These are phyloP conservation scores for Triplophysa bombifrons DNA, from an alignment of 2,797 vertebrate genomes.

Conservation along the genomic window DNA sequence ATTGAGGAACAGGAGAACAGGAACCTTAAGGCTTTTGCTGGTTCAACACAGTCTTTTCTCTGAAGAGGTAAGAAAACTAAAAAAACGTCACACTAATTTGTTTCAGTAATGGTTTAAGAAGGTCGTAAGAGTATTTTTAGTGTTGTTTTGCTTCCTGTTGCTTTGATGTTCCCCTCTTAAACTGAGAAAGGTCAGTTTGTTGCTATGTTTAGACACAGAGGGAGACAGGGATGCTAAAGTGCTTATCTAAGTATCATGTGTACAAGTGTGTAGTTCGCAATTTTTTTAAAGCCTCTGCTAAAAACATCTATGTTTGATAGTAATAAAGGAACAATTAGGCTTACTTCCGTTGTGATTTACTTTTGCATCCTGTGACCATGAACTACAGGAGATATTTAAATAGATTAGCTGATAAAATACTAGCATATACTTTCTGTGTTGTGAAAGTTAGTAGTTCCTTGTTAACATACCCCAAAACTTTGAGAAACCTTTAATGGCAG, in stretches of 20 bases:
- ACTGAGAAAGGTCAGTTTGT: neutral
- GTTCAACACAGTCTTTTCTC: conserved; percentile 10
- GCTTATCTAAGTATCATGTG: conserved; percentile 11
- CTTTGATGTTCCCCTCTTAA: conserved; percentile 26
- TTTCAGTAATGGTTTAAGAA: conserved; percentile 28
- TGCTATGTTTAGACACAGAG: conserved; percentile 43
- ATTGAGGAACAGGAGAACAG: conserved; percentile 17
- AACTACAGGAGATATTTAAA: conserved; percentile 18
- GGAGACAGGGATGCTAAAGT: conserved; percentile 25
- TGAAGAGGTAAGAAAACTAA: neutral
- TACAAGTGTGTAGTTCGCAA: conserved; percentile 1
- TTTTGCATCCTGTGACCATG: conserved; percentile 7
- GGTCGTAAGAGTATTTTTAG: conserved; percentile 16
- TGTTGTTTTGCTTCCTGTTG: conserved; percentile 41
- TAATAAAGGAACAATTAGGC: conserved; percentile 27
- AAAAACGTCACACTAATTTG: neutral
- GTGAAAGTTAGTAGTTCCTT: neutral
- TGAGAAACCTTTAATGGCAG: neutral
- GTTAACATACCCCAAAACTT: neutral
- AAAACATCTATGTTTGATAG: conserved; percentile 17
- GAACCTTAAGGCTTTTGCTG: conserved; percentile 13
- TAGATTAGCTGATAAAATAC: conserved; percentile 36
- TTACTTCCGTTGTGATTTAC: conserved; percentile 12
- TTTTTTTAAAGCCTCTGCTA: conserved; percentile 26
- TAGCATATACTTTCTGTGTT: neutral